phyloP scores from a whole-genome alignment of 2,113 vertebrate species.

The Fulmarus glacialis region DNA sequence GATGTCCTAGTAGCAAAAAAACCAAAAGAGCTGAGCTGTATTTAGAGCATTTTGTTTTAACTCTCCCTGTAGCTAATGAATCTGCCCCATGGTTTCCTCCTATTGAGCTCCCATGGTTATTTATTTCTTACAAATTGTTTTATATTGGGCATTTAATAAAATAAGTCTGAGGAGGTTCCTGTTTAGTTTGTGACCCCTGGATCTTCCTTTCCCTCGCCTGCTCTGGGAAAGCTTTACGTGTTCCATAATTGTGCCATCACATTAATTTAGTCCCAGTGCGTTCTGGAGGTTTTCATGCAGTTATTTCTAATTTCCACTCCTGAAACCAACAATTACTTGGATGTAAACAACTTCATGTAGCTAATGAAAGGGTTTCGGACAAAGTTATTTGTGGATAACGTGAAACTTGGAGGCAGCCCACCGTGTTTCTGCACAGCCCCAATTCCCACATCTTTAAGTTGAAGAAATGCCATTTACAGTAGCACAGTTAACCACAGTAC shows the following conservation, averaged over 20 bases:
- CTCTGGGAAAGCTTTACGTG: not conserved
- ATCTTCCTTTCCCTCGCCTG: not conserved
- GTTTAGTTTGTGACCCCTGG: not conserved
- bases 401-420: not conserved
- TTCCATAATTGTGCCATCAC: not conserved
- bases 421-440: not conserved
- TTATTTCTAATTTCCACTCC: not conserved
- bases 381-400: no score
- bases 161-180: not conserved
- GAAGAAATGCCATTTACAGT: not conserved
- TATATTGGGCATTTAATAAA: not conserved
- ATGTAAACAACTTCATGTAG: not conserved
- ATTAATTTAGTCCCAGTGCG: fast-evolving
- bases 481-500: no score
- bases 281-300: not conserved
- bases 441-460: not conserved
- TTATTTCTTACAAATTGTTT: not conserved
- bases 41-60: not conserved
- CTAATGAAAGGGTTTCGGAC: not conserved
- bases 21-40: not conserved
- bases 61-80: not conserved
- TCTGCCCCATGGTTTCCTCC: not conserved
- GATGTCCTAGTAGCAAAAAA: not conserved
- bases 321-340: no score
- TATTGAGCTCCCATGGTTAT: not conserved